Evolutionary conservation across 2,113 vertebrate species (phyloP), one percentile per base, ranked within the genome.

Genomic region (Petroica traversi): DNA sequence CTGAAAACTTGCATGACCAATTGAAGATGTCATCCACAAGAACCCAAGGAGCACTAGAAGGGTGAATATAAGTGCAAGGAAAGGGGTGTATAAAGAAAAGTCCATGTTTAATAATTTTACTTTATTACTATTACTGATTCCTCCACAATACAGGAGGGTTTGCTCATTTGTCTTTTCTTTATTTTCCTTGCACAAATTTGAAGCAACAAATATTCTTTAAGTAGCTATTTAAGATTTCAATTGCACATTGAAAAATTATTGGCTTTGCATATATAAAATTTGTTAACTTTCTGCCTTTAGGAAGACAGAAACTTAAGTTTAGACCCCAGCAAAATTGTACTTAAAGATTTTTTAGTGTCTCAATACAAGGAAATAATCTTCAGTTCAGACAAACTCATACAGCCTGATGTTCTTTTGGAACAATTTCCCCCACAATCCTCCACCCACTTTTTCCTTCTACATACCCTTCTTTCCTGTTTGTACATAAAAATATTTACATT

Each of bases 101-200:
- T 34, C 3, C 3, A 49, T 5, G 1, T 23, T 91, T 54, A 75
- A 45, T 54, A 54, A 41, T 66, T 85, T 85, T 33, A 12, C 24
- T 46, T 17, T 68, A 67, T 51, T 84, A 29, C 2, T 55, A 5
- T 18, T 69, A 43, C 3, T 59, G 19, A 61, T n/a, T 75, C 41
- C 67, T 33, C 14, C 46, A 43, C 5, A 55, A 15, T 12, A 43
- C 0, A 38, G 6, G 3, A 8, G 1, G 2, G 15, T 40, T 58
- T 19, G 1, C 20, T 48, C 0, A 1, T 24, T 69, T 81, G 12
- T 2, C 45, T 76, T 75, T 48, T 24, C 8, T 76, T 46, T 66
- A 14, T 71, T 91, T 84, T 82, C 29, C 28, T 59, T 23, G 46
- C 74, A 68, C 14, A 68, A 34, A 73, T 48, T 77, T 77, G 63